phyloP scores from a whole-genome alignment of 2,888 invertebrate species.

The Drosophila glabriapex region DNA sequence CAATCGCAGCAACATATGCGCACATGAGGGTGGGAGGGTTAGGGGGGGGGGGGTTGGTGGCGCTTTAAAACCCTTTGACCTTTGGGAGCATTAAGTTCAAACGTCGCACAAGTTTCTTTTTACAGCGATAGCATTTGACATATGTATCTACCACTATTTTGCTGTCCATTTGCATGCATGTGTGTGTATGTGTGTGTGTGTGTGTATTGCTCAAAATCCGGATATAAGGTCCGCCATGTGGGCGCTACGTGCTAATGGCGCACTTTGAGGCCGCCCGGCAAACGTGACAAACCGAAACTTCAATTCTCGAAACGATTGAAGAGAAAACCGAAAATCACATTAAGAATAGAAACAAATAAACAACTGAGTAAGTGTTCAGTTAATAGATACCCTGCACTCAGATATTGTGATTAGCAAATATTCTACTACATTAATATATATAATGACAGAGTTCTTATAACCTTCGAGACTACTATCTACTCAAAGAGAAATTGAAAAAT shows the following conservation, averaged over 20 bases:
- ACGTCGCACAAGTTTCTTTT: conserved; percentile 61
- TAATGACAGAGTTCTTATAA: neutral
- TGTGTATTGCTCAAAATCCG: conserved; percentile 38
- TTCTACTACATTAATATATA: neutral
- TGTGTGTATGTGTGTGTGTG: conserved; percentile 9
- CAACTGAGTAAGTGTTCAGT: neutral
- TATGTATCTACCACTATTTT: conserved; percentile 44
- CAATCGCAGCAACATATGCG: conserved; percentile 11
- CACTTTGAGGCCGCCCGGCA: conserved; percentile 20
- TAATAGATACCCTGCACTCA: neutral
- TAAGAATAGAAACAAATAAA: conserved; percentile 4
- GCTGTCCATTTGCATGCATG: conserved; percentile 55
- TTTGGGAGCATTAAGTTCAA: conserved; percentile 69
- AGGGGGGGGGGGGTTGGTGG: conserved; percentile 1
- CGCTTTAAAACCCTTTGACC: conserved; percentile 52
- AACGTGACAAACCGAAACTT: conserved; percentile 52
- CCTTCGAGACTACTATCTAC: neutral
- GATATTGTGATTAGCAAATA: neutral
- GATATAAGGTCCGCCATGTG: conserved; percentile 42
- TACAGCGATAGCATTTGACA: conserved; percentile 59
- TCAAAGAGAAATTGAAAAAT: neutral
- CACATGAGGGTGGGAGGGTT: neutral
- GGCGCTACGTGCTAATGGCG: conserved; percentile 68
- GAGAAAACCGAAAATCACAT: conserved; percentile 35
- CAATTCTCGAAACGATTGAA: conserved; percentile 17